Evolutionary conservation across 2,113 vertebrate genomes (phyloP).

Genomic region (Dromiciops gliroides): DNA sequence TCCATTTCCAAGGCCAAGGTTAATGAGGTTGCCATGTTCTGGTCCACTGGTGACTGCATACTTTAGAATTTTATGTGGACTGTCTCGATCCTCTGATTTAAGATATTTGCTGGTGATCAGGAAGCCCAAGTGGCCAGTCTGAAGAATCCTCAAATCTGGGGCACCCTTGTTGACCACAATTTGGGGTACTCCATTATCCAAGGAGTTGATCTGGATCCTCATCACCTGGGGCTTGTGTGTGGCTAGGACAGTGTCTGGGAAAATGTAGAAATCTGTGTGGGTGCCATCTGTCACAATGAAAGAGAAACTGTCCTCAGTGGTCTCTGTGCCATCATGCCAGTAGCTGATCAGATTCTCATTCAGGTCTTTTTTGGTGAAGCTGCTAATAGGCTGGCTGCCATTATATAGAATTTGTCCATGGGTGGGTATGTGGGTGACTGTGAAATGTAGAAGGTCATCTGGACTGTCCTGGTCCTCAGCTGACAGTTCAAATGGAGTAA

Average conservation of each 20-base stretch:
- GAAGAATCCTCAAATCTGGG: slow-evolving; percentile 69
- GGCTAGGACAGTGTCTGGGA: slow-evolving; percentile 73
- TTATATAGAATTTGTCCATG: slow-evolving; percentile 81
- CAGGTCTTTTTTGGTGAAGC: slow-evolving; percentile 81
- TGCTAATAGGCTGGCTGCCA: slow-evolving; percentile 68
- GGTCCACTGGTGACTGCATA: slow-evolving; percentile 85
- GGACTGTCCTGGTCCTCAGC: slow-evolving; percentile 79
- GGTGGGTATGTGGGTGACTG: slow-evolving; percentile 75
- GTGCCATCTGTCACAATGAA: slow-evolving; percentile 81
- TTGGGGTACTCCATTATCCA: slow-evolving; percentile 73
- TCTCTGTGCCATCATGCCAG: slow-evolving; percentile 75
- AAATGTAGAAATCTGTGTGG: slow-evolving; percentile 78
- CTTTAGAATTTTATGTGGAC: slow-evolving; percentile 82
- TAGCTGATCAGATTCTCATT: slow-evolving; percentile 82
- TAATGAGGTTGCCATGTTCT: slow-evolving; percentile 85
- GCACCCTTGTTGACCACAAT: slow-evolving; percentile 77
- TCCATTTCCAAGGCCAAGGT: slow-evolving; percentile 82
- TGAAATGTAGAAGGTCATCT: slow-evolving; percentile 77
- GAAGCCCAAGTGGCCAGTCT: slow-evolving; percentile 75
- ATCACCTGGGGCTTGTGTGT: slow-evolving; percentile 78
- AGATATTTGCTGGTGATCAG: slow-evolving; percentile 79
- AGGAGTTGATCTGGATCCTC: slow-evolving; percentile 76
- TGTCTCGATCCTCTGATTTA: slow-evolving; percentile 77
- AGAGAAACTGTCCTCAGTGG: slow-evolving; percentile 79
- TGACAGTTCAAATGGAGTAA: slow-evolving; percentile 82